Percentiles rank a stretch among this genome's conserved stretches.
phyloP scores from a whole-genome alignment of 1,140 invertebrate genomes.

The Phocides pigmalion region DNA sequence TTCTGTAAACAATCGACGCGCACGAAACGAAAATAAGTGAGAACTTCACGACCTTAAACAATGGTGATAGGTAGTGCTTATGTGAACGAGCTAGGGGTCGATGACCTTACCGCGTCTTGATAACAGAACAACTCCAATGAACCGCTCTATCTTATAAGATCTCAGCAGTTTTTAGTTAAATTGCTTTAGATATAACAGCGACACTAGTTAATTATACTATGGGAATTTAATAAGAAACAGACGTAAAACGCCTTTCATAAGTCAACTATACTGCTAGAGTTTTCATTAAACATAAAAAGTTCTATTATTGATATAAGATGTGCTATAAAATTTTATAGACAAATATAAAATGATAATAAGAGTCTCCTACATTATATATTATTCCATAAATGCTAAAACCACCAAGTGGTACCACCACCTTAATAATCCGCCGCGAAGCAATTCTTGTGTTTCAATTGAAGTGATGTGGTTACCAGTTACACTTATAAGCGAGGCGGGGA shows the following conservation, averaged over 20 bases:
- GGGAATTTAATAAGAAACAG: constrained; percentile 19
- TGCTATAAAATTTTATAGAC: too few relatives aligned
- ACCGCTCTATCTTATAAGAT: constrained; percentile 11
- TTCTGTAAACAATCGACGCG: constrained; percentile 26
- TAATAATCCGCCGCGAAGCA: too few relatives aligned
- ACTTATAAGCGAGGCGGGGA: too few relatives aligned
- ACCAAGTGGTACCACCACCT: too few relatives aligned
- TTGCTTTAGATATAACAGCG: constrained; percentile 7
- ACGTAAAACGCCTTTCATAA: constrained; percentile 9
- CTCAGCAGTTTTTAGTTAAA: constrained; percentile 18
- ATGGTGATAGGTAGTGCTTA: constrained; percentile 34
- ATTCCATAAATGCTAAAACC: too few relatives aligned
- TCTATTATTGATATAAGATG: too few relatives aligned
- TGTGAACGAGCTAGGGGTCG: constrained; percentile 18
- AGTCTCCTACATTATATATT: too few relatives aligned
- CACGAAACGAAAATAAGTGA: constrained; percentile 24
- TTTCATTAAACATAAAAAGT: neutral
- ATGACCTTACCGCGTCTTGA: constrained; percentile 17
- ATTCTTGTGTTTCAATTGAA: too few relatives aligned
- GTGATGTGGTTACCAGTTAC: too few relatives aligned
- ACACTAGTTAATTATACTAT: constrained; percentile 15
- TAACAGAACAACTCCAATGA: constrained; percentile 24
- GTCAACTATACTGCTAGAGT: neutral
- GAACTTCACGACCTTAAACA: constrained; percentile 35
- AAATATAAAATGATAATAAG: too few relatives aligned